Conservation (phyloP, 2,888 invertebrate genomes). For the Agrotis segetum region DNA sequence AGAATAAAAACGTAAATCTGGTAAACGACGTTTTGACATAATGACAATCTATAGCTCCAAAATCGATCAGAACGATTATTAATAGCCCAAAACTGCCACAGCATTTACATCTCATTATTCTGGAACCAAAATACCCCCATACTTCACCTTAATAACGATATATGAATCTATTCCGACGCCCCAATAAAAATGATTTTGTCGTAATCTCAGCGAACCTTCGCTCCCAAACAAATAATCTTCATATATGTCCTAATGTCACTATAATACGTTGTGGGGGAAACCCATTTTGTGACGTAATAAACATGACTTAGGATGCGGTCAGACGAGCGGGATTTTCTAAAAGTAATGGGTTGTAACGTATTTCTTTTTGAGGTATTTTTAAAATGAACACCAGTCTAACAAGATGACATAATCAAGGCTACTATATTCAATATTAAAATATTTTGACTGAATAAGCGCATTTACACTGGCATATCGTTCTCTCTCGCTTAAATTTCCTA, state of each 20-base stretch:
- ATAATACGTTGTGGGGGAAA: conserved; percentile 46
- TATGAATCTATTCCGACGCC: conserved; percentile 39
- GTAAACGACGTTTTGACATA: no score
- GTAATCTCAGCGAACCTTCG: conserved; percentile 38
- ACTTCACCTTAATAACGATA: conserved; percentile 45
- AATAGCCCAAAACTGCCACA: conserved; percentile 2
- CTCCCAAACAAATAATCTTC: conserved; percentile 63
- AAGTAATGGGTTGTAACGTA: not conserved
- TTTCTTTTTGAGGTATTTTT: no score
- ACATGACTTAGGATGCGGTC: conserved; percentile 35
- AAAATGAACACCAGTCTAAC: no score
- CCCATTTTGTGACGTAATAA: conserved; percentile 58
- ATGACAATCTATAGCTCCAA: not conserved
- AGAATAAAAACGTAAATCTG: no score
- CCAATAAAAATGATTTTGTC: conserved; percentile 60
- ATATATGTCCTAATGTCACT: conserved; percentile 59
- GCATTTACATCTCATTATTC: conserved; percentile 21
- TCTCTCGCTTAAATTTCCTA: no score
- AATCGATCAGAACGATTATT: not conserved
- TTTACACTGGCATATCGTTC: no score
- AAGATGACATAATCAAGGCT: no score
- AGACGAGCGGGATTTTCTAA: conserved; percentile 12
- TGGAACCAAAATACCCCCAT: conserved; percentile 28
- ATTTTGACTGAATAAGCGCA: no score
- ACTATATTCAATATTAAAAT: no score